Conservation (phyloP, 2,888 invertebrate species). For the Coecobrya sp. region DNA sequence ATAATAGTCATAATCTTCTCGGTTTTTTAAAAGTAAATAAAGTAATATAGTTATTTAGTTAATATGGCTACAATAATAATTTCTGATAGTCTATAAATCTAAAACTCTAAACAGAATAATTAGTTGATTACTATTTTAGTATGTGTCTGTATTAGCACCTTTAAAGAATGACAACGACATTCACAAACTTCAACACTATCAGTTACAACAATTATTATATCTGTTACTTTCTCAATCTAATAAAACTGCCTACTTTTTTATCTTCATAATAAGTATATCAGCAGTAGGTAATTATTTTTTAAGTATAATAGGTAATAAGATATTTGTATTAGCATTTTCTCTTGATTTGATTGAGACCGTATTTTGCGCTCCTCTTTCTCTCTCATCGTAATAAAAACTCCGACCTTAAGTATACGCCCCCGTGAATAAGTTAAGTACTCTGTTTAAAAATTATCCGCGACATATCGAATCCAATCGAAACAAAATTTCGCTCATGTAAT, state of each 20-base stretch:
- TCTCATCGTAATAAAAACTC: constrained; percentile 17
- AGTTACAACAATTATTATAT: constrained; percentile 1
- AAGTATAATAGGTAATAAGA: neutral
- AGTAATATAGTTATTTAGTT: neutral
- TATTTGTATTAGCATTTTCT: neutral
- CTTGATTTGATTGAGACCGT: neutral
- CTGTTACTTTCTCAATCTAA: neutral
- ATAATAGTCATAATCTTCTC: constrained; percentile 33
- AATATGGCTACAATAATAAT: constrained; percentile 32
- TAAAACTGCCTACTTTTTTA: neutral
- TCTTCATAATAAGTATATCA: neutral
- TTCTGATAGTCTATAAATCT: constrained; percentile 29
- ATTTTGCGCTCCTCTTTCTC: neutral
- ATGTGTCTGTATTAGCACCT: constrained; percentile 57
- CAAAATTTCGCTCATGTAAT: neutral
- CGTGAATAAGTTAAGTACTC: neutral
- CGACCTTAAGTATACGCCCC: neutral
- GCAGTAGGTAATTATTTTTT: neutral
- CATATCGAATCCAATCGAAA: neutral
- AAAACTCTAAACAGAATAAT: neutral
- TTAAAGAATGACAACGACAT: constrained; percentile 51
- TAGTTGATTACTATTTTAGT: neutral
- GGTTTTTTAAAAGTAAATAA: constrained; percentile 8
- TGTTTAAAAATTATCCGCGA: neutral
- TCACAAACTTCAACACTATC: constrained; percentile 23